Evolutionary conservation across 2,113 vertebrate genomes (phyloP).

Genomic region (Trogon melanurus): DNA sequence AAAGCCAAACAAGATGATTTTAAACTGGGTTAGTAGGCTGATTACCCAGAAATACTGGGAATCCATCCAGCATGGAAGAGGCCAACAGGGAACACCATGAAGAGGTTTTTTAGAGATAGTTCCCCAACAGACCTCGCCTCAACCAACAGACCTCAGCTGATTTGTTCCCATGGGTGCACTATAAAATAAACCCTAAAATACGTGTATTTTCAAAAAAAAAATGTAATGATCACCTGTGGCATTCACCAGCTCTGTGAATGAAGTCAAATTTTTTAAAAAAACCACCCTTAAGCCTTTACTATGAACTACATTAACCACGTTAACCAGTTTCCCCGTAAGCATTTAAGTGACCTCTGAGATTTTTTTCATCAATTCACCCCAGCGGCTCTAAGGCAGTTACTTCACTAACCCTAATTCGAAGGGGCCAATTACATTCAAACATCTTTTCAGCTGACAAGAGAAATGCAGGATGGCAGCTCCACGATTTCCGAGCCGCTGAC

Average conservation of each 20-base stretch:
- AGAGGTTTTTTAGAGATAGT: neutral
- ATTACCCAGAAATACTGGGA: neutral
- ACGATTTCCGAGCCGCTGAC: neutral
- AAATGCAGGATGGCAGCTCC: neutral
- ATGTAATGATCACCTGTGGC: rapidly evolving
- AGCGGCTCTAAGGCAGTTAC: neutral
- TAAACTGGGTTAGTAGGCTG: neutral
- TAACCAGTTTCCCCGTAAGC: neutral
- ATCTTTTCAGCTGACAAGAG: neutral
- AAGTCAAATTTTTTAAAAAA: rapidly evolving
- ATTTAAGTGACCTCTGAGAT: neutral
- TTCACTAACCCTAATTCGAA: neutral
- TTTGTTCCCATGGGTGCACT: rapidly evolving
- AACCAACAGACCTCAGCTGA: neutral
- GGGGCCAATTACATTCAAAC: neutral
- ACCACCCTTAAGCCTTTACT: no score
- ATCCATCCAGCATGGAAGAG: neutral
- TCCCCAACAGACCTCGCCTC: neutral
- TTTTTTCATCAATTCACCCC: neutral
- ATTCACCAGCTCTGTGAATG: neutral
- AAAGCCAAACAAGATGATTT: neutral
- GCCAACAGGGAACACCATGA: rapidly evolving
- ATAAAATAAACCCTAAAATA: neutral
- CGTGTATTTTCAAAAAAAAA: neutral
- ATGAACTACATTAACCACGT: neutral